Evolutionary conservation across 2,797 vertebrate genomes (phyloP), one percentile per base, ranked within the genome.

Genomic region (Austrolebias charrua): DNA sequence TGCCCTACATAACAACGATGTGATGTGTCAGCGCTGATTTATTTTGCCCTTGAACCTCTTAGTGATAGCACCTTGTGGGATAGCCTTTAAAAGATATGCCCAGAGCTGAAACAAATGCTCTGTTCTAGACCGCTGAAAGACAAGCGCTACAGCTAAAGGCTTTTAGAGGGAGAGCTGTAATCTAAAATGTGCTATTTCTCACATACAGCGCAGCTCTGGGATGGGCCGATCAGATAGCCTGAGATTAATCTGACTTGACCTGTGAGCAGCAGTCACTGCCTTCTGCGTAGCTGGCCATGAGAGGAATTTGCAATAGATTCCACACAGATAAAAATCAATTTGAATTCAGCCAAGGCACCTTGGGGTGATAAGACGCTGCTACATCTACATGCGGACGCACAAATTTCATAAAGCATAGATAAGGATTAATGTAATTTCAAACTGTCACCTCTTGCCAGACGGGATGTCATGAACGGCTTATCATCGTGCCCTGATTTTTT

Each of bases 41-140:
- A 90, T 90, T 84, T 86, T 80, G 87, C 83, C 90, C 87, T 91
- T 91, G 88, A 90, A 90, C 88, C 82, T 83, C 75, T 76, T 64
- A 29, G 74, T 71, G 84, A 83, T 71, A 58, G 83, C 75, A 89
- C 84, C 85, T 88, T 80, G 84, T 46, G 83, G 87, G 77, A 76
- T 70, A 79, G 78, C 82, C 79, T 86, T 87, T 83, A 78, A 86
- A 82, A 81, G 76, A 78, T 80, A 75, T 29, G n/a, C 60, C 69
- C 55, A 35, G 81, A 84, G 81, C 87, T 85, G 76, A 82, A 83
- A 84, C 73, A 73, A 85, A 81, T 50, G 79, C 79, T 73, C 64
- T 29, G 73, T 49, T 66, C 73, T 76, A 59, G 87, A 83, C 81
- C 69, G 71, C 57, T 74, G 77, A 61, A 69, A 81, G 76, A 59